phyloP scores from a whole-genome alignment of 2,113 vertebrate species.

The Arizona elegans region DNA sequence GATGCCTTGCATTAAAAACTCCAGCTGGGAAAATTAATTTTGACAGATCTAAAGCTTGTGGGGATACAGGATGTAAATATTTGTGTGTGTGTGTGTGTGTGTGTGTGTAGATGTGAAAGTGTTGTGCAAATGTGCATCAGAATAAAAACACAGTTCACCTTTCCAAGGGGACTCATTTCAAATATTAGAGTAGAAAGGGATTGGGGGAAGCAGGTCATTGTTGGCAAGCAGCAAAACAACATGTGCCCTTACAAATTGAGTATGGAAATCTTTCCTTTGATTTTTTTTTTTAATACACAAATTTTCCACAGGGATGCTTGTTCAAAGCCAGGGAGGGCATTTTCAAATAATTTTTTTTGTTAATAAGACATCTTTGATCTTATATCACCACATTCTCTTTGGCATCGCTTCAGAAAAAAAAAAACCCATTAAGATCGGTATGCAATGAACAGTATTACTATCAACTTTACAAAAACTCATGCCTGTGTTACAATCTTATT shows the following conservation, averaged over 20 bases:
- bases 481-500: neutral
- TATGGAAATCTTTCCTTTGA: neutral
- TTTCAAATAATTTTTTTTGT: neutral
- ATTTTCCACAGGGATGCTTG: neutral
- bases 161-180: conserved; percentile 4
- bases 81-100: neutral
- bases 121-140: neutral
- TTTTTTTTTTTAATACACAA: neutral
- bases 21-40: rapidly evolving
- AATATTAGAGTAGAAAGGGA: conserved; percentile 4
- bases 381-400: neutral
- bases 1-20: rapidly evolving
- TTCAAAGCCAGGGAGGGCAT: neutral
- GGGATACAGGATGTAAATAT: conserved; percentile 1
- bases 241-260: conserved; percentile 25
- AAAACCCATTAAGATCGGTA: neutral
- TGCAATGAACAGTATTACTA: neutral
- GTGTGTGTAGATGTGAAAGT: neutral
- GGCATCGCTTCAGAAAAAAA: neutral
- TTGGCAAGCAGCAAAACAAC: conserved; percentile 26
- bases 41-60: conserved; percentile 15
- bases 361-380: neutral
- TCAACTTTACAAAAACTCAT: rapidly evolving
- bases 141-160: neutral
- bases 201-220: conserved; percentile 8